These are phyloP conservation scores for Threskiornis aethiopicus DNA, from an alignment of 2,797 vertebrate genomes.

Conservation along the genomic window DNA sequence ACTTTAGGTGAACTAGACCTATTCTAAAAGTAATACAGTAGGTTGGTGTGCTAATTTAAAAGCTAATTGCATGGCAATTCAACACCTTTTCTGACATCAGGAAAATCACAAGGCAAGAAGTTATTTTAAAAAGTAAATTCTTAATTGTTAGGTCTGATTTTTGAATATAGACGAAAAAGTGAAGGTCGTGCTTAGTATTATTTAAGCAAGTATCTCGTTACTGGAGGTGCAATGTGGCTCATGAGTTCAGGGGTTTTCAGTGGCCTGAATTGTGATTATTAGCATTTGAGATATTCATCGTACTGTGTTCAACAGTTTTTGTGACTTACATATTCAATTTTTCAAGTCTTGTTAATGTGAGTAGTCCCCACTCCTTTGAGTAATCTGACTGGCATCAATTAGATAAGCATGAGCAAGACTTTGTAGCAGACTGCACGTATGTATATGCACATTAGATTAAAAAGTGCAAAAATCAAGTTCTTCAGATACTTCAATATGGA, in stretches of 20 bases:
- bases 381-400: neutral
- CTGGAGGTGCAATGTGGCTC: neutral
- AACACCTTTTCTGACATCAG: neutral
- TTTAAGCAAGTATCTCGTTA: neutral
- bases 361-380: neutral
- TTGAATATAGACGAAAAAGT: neutral
- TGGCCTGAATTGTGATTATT: neutral
- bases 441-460: neutral
- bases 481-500: neutral
- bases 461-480: neutral
- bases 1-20: neutral
- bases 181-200: neutral
- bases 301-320: neutral
- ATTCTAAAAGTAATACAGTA: neutral
- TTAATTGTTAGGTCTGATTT: neutral
- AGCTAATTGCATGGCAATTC: neutral
- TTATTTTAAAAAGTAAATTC: neutral
- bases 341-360: neutral
- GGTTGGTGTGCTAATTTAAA: neutral
- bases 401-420: neutral
- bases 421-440: neutral
- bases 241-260: neutral
- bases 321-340: neutral
- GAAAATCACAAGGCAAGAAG: neutral
- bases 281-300: neutral